These are phyloP conservation scores for Plutella xylostella DNA, from an alignment of 2,888 invertebrate genomes.

Conservation along the genomic window DNA sequence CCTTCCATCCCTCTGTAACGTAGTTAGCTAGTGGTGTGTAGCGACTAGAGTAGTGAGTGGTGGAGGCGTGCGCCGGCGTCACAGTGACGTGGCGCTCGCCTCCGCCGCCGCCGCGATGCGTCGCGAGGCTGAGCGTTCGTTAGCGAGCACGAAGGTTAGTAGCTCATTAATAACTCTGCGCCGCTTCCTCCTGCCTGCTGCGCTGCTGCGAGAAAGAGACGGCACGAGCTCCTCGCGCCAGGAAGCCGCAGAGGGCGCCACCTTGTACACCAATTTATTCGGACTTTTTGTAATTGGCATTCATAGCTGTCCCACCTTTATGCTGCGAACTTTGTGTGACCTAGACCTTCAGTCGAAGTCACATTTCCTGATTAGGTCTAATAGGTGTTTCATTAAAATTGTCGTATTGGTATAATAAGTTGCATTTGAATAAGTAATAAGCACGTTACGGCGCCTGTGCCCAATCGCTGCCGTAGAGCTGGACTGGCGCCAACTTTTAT, in stretches of 20 bases:
- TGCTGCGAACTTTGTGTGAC: constrained; percentile 1
- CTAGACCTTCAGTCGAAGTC: constrained; percentile 2
- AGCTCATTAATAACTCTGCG: background rate
- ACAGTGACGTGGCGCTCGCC: too few relatives aligned
- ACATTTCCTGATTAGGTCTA: constrained; percentile 2
- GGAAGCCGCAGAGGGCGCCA: constrained; percentile 6
- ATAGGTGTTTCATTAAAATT: background rate
- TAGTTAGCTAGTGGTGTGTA: too few relatives aligned
- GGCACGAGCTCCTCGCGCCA: background rate
- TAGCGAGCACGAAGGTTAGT: constrained; percentile 9
- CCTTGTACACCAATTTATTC: constrained; percentile 5
- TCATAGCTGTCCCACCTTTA: constrained; percentile 1
- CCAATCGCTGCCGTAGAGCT: background rate
- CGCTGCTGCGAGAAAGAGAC: constrained; percentile 3
- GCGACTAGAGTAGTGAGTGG: too few relatives aligned
- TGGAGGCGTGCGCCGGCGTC: constrained; percentile 48
- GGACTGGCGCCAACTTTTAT: constrained; percentile 2
- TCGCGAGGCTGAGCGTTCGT: constrained; percentile 53
- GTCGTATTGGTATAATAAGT: background rate
- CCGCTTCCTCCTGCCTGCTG: background rate
- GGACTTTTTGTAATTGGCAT: constrained; percentile 8
- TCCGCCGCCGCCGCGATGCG: constrained; percentile 19
- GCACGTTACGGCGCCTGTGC: background rate
- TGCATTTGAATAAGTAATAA: constrained; percentile 2
- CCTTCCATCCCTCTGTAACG: too few relatives aligned